Conservation (phyloP, 2,888 invertebrate genomes). For the Lasioglossum zephyrum region DNA sequence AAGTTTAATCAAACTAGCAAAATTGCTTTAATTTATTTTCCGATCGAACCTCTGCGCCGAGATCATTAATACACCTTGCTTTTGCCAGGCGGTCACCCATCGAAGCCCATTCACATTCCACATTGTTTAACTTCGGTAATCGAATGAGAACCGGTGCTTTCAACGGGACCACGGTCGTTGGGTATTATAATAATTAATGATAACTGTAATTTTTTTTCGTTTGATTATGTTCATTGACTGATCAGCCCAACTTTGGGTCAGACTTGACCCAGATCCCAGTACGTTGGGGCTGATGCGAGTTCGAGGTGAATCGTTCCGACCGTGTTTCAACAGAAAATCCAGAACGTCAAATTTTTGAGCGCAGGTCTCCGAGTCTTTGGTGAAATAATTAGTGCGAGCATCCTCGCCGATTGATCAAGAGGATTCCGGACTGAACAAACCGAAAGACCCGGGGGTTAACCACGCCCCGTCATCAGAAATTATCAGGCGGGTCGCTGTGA, state of each 20-base stretch:
- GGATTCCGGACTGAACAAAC: not conserved
- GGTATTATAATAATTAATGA: not conserved
- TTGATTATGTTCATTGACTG: not conserved
- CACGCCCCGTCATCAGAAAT: constrained; percentile 10
- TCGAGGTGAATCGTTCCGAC: not conserved
- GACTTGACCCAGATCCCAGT: not conserved
- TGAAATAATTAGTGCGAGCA: constrained; percentile 10
- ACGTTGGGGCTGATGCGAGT: not conserved
- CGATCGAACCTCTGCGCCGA: too few species aligned
- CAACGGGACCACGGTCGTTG: too few species aligned
- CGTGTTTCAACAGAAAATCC: not conserved
- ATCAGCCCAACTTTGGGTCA: not conserved
- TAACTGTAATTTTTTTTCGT: not conserved
- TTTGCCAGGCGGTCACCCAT: too few species aligned
- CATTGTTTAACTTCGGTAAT: too few species aligned
- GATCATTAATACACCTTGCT: too few species aligned
- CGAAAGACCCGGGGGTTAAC: not conserved
- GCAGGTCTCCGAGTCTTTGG: not conserved
- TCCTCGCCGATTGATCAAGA: not conserved
- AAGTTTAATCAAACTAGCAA: too few species aligned
- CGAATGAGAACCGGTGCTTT: too few species aligned
- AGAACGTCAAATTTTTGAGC: not conserved
- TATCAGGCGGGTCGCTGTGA: not conserved
- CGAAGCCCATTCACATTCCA: too few species aligned
- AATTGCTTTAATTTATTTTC: too few species aligned